phyloP scores from a whole-genome alignment of 2,888 invertebrate genomes.

The Amphipoea oculea region DNA sequence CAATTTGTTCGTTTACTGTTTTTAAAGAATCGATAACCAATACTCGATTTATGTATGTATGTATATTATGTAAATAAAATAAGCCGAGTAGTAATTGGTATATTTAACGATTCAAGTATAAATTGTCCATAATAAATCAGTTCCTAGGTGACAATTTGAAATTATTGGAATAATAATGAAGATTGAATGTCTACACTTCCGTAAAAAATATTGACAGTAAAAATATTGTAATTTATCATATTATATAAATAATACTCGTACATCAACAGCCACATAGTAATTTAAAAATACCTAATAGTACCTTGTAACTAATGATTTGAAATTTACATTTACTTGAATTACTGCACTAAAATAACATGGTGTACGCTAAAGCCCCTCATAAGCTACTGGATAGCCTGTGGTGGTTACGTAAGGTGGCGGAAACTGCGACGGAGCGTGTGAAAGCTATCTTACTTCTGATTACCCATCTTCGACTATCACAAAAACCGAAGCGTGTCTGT shows the following conservation, averaged over 20 bases:
- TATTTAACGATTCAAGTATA: background rate
- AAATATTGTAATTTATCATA: background rate
- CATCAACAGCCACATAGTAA: background rate
- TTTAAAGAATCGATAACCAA: background rate
- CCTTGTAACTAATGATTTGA: background rate
- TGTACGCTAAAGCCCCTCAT: no score
- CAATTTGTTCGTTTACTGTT: background rate
- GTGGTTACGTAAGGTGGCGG: no score
- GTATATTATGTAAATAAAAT: background rate
- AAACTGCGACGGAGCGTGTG: no score
- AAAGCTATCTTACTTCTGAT: background rate
- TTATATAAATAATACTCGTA: background rate
- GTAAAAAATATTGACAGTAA: constrained; percentile 18
- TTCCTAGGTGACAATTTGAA: background rate
- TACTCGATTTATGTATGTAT: background rate
- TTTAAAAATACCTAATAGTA: background rate
- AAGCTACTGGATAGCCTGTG: no score
- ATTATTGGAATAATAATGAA: constrained; percentile 9
- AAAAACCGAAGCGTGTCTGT: background rate
- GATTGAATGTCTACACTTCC: background rate
- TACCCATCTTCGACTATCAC: background rate
- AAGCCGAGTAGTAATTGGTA: background rate
- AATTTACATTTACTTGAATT: constrained; percentile 17
- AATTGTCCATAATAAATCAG: constrained; percentile 26
- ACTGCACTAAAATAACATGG: no score